Percentiles rank a stretch among this genome's conserved stretches.
Conservation (phyloP, 2,888 invertebrate species). For the Chrysodeixis includens region DNA sequence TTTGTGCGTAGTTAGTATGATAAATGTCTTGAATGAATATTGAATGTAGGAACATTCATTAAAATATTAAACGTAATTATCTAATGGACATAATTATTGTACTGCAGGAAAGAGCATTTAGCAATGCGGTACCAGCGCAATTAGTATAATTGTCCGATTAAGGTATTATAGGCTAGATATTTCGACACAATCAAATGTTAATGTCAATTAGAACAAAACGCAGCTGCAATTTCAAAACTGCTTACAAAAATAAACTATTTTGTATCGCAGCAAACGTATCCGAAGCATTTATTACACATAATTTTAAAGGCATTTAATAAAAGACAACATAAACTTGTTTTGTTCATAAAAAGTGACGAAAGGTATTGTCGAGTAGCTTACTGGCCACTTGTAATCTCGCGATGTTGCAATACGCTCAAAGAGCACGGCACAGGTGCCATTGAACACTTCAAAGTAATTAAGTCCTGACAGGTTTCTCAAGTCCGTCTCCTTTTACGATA, state of each 20-base stretch:
- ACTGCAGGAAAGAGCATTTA: slow-evolving; percentile 6
- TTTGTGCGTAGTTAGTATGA: neutral
- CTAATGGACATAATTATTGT: neutral
- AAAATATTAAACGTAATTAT: neutral
- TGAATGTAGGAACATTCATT: neutral
- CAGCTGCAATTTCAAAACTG: neutral
- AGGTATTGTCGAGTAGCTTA: neutral
- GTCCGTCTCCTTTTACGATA: slow-evolving; percentile 73
- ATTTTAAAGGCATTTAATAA: neutral
- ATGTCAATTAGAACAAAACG: neutral
- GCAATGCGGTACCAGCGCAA: neutral
- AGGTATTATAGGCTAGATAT: neutral
- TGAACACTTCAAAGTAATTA: slow-evolving; percentile 67
- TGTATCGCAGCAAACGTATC: no score
- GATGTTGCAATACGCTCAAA: slow-evolving; percentile 61
- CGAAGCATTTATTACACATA: neutral
- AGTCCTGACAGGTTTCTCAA: slow-evolving; percentile 71
- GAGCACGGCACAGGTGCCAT: slow-evolving; percentile 58
- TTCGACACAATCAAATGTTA: neutral
- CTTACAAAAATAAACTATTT: neutral
- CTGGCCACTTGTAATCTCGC: slow-evolving; percentile 19
- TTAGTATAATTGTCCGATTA: neutral
- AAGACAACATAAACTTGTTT: neutral
- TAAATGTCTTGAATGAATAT: neutral
- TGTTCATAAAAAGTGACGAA: slow-evolving; percentile 4